Evolutionary conservation across 2,888 invertebrate species (phyloP).

Genomic region (Protophormia terraenovae): DNA sequence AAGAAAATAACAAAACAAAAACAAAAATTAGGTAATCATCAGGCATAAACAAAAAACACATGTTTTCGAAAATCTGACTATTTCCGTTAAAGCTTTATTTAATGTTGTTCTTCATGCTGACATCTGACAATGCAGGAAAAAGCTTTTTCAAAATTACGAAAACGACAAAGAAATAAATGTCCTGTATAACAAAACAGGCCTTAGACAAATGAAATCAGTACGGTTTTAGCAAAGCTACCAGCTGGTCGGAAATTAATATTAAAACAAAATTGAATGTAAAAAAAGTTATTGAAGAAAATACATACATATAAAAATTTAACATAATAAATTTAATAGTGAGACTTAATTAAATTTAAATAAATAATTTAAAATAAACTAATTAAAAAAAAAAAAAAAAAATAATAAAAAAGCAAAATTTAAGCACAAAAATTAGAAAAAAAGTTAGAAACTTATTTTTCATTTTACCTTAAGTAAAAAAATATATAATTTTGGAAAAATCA

Average conservation of each 20-base stretch:
- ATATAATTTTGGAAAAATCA: constrained; percentile 54
- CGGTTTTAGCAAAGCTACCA: constrained; percentile 63
- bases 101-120: not conserved
- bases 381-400: not conserved
- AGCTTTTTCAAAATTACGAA: constrained; percentile 40
- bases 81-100: constrained; percentile 46
- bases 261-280: constrained; percentile 12
- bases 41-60: constrained; percentile 63
- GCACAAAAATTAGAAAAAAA: not conserved
- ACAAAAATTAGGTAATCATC: constrained; percentile 53
- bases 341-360: constrained; percentile 10
- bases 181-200: constrained; percentile 64
- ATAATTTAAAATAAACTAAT: not conserved
- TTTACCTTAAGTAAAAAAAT: not conserved
- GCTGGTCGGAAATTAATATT: constrained; percentile 53
- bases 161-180: constrained; percentile 44
- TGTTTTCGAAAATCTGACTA: constrained; percentile 49
- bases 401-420: not conserved
- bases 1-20: constrained; percentile 47
- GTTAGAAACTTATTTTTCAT: not conserved
- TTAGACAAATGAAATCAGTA: constrained; percentile 66
- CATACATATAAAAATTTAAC: constrained; percentile 4
- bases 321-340: constrained; percentile 28
- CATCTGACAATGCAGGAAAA: constrained; percentile 30
- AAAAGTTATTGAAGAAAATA: not conserved